A percentile compares a stretch with the other conserved stretches of the same genome.
Conservation (phyloP, 2,888 invertebrate species). For the Bruchidius siliquastri region DNA sequence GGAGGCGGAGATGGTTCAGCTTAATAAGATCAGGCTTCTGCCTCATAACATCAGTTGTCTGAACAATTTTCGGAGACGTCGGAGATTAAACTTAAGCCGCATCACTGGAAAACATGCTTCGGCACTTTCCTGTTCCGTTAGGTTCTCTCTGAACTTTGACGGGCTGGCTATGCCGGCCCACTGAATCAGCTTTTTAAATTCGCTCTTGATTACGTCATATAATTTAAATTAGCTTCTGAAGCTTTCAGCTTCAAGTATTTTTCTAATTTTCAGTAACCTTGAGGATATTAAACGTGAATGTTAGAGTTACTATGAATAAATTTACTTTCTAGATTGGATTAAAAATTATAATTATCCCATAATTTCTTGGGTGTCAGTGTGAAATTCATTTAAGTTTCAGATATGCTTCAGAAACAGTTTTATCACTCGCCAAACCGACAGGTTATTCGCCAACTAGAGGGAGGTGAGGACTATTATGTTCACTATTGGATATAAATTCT, state of each 20-base stretch:
- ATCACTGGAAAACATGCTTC: not conserved
- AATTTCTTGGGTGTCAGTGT: no score
- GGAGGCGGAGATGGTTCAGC: not conserved
- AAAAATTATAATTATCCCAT: no score
- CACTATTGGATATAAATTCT: no score
- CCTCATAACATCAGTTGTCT: not conserved
- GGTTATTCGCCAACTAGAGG: no score
- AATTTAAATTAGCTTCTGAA: not conserved
- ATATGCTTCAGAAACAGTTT: no score
- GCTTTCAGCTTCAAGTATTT: not conserved
- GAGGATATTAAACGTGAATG: not conserved
- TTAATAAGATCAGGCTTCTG: not conserved
- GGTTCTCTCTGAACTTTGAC: not conserved
- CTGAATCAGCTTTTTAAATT: not conserved
- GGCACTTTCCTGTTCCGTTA: not conserved
- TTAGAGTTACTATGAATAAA: not conserved
- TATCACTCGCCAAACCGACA: no score
- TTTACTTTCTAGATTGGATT: no score
- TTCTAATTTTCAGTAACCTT: not conserved
- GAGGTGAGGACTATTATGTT: no score
- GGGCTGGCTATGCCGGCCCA: not conserved
- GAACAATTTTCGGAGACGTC: not conserved
- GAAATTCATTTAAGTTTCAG: no score
- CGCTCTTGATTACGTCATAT: not conserved
- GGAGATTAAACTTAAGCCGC: not conserved